These are phyloP conservation scores for Cacatua alba DNA, from an alignment of 2,113 vertebrate species.

Conservation along the genomic window DNA sequence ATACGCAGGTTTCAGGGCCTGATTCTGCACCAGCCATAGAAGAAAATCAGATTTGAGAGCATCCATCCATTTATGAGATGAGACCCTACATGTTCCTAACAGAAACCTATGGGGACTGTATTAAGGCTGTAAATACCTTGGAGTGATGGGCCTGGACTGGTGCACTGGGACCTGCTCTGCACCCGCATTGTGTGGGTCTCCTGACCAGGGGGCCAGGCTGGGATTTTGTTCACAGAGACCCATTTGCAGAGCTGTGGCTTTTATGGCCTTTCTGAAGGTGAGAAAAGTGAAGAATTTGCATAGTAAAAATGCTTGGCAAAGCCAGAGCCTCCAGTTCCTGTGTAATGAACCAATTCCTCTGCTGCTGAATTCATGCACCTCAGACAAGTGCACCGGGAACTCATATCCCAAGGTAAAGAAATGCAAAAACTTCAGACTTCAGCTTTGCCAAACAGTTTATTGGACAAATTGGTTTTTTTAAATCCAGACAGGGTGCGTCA, in stretches of 20 bases:
- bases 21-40: neutral
- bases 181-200: accelerated
- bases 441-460: neutral
- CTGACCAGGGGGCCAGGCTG: neutral
- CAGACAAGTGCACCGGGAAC: neutral
- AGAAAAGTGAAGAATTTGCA: neutral
- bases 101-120: neutral
- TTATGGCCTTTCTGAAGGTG: neutral
- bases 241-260: neutral
- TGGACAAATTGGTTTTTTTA: neutral
- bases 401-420: neutral
- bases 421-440: neutral
- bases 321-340: neutral
- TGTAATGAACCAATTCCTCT: neutral
- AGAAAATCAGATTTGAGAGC: neutral
- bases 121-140: neutral
- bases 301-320: conserved; percentile 39
- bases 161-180: neutral
- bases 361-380: neutral
- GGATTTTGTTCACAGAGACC: neutral
- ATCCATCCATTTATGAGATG: neutral
- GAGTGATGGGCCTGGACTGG: neutral
- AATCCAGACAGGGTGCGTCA: neutral
- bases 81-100: neutral
- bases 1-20: neutral